phyloP scores from a whole-genome alignment of 1,140 invertebrate genomes.

The Campoletis sonorensis region DNA sequence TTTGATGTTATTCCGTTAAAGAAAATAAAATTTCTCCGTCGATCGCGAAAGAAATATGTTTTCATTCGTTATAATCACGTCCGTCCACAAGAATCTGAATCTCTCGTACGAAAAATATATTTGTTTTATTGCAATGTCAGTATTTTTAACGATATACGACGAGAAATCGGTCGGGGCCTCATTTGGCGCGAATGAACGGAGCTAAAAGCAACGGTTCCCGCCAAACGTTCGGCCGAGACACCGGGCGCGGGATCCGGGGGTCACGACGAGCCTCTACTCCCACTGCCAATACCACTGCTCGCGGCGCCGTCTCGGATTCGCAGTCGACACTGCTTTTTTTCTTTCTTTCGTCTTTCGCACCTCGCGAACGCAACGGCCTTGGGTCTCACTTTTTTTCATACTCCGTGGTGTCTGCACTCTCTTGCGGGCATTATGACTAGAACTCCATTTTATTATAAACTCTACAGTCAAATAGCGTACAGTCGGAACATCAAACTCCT shows the following conservation, averaged over 20 bases:
- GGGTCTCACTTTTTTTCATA: background rate
- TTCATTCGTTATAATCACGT: too few relatives aligned
- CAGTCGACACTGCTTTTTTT: slow-evolving; percentile 52
- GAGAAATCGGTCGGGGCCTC: slow-evolving; percentile 17
- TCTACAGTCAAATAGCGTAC: too few relatives aligned
- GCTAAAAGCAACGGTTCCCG: slow-evolving; percentile 20
- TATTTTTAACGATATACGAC: background rate
- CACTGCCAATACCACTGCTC: background rate
- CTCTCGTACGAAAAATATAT: background rate
- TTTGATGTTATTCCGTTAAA: too few relatives aligned
- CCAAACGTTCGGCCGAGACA: background rate
- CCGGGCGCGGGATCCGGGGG: background rate
- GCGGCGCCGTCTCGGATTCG: slow-evolving; percentile 49
- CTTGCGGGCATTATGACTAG: background rate
- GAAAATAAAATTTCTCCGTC: too few relatives aligned
- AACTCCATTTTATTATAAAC: too few relatives aligned
- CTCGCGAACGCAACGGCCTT: slow-evolving; percentile 10
- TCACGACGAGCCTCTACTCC: background rate
- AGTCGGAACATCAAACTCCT: too few relatives aligned
- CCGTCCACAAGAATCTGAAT: background rate
- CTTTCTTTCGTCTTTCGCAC: background rate
- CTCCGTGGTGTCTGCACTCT: background rate
- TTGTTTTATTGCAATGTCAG: background rate
- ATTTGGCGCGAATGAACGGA: background rate
- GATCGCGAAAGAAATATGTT: too few relatives aligned